phyloP scores from a whole-genome alignment of 2,797 vertebrate genomes.

The Chelonia mydas region DNA sequence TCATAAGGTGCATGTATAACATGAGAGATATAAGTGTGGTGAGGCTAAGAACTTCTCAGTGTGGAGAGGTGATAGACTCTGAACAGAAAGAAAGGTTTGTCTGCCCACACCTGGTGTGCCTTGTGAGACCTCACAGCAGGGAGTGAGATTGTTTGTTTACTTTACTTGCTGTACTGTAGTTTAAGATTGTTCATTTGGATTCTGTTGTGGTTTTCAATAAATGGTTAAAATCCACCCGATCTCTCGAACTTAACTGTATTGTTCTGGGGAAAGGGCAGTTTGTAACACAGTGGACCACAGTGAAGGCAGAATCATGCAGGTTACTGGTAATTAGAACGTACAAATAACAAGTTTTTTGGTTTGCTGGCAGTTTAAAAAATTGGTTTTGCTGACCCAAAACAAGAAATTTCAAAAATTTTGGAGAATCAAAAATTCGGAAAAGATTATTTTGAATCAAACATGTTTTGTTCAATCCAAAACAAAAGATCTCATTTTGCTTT shows the following conservation, averaged over 20 bases:
- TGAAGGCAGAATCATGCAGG: not conserved
- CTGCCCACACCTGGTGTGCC: not conserved
- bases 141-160: not conserved
- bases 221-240: not conserved
- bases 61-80: not conserved
- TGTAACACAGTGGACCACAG: not conserved
- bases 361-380: not conserved
- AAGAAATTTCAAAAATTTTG: not conserved
- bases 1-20: not conserved
- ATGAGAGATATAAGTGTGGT: not conserved
- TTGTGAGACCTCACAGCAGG: not conserved
- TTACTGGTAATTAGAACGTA: not conserved
- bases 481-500: not conserved
- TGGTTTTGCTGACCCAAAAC: not conserved
- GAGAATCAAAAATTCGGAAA: not conserved
- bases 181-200: not conserved
- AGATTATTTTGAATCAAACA: not conserved
- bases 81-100: not conserved
- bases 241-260: not conserved
- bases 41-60: not conserved
- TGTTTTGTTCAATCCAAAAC: not conserved
- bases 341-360: not conserved
- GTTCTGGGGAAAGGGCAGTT: not conserved
- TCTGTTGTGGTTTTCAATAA: not conserved
- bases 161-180: not conserved